Conservation (phyloP, 1,140 invertebrate genomes). For the Glossosoma conforme region DNA sequence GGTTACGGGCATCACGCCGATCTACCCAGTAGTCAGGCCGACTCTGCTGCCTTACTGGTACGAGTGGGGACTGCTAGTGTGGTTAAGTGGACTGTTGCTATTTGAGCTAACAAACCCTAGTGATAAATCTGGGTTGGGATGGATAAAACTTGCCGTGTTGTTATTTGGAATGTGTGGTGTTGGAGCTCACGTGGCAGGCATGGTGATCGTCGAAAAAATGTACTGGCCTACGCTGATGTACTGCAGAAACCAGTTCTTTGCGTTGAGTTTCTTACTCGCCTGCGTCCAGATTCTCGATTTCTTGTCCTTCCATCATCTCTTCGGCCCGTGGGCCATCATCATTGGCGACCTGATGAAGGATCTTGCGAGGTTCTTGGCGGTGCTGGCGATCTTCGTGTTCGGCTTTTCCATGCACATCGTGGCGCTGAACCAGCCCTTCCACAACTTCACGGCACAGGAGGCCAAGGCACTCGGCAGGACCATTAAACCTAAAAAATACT, state of each 20-base stretch:
- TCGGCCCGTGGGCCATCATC: conserved; percentile 96
- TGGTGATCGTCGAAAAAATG: conserved; percentile 60
- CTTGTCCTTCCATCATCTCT: conserved; percentile 96
- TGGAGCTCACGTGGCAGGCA: conserved; percentile 80
- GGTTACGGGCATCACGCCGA: conserved; percentile 85
- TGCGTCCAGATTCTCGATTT: conserved; percentile 98
- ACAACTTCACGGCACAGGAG: conserved; percentile 55
- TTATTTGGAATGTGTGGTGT: conserved; percentile 91
- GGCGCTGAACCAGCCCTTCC: conserved; percentile 89
- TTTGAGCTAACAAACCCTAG: conserved; percentile 96
- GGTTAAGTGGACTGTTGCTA: conserved; percentile 91
- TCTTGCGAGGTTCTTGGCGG: conserved; percentile 91
- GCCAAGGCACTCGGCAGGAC: conserved; percentile 47
- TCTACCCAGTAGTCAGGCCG: conserved; percentile 72
- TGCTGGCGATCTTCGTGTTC: conserved; percentile 95
- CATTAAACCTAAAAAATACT: conserved; percentile 52
- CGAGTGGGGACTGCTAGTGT: conserved; percentile 93
- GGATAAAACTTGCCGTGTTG: conserved; percentile 87
- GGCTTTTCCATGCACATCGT: conserved; percentile 98
- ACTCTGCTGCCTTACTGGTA: conserved; percentile 83
- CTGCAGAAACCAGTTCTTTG: conserved; percentile 93
- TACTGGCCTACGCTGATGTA: conserved; percentile 84
- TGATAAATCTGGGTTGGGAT: conserved; percentile 90
- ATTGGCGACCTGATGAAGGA: conserved; percentile 88
- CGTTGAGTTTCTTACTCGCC: conserved; percentile 86